These are phyloP conservation scores for Chelidonichthys spinosus DNA, from an alignment of 2,797 vertebrate species.

Conservation along the genomic window DNA sequence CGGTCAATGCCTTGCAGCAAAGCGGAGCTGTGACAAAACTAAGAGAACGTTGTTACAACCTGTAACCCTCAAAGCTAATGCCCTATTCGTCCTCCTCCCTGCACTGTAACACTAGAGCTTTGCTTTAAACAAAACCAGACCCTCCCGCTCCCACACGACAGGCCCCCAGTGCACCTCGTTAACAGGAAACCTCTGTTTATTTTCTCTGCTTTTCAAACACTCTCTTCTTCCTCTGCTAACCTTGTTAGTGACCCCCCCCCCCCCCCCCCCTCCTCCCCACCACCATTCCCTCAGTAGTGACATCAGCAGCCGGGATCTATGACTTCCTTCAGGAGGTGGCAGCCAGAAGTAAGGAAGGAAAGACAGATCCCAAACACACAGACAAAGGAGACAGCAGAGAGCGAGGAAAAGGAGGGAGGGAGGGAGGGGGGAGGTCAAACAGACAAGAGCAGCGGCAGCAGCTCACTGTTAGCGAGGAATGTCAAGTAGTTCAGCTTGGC, in stretches of 20 bases:
- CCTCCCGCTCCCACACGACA: conserved; percentile 71
- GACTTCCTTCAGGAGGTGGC: conserved; percentile 79
- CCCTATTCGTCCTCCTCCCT: conserved; percentile 24
- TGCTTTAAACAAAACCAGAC: conserved; percentile 83
- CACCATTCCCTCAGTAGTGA: conserved; percentile 43
- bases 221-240: conserved; percentile 79
- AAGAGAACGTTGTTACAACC: conserved; percentile 65
- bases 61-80: conserved; percentile 66
- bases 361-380: conserved; percentile 67
- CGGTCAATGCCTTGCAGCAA: conserved; percentile 36
- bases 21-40: conserved; percentile 46
- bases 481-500: conserved; percentile 69
- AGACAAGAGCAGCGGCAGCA: conserved; percentile 61
- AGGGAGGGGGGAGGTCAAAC: conserved; percentile 65
- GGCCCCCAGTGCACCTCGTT: conserved; percentile 78
- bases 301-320: conserved; percentile 78
- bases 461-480: conserved; percentile 72
- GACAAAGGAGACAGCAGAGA: conserved; percentile 66
- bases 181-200: conserved; percentile 88
- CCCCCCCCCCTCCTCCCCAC: neutral
- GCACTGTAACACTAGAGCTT: conserved; percentile 68
- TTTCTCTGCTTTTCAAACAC: conserved; percentile 82
- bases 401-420: conserved; percentile 9
- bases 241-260: conserved; percentile 59
- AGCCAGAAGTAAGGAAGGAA: conserved; percentile 66